Evolutionary conservation across 2,113 vertebrate genomes (phyloP), one percentile per base, ranked within the genome.

Genomic region (Heterotilapia buettikoferi): DNA sequence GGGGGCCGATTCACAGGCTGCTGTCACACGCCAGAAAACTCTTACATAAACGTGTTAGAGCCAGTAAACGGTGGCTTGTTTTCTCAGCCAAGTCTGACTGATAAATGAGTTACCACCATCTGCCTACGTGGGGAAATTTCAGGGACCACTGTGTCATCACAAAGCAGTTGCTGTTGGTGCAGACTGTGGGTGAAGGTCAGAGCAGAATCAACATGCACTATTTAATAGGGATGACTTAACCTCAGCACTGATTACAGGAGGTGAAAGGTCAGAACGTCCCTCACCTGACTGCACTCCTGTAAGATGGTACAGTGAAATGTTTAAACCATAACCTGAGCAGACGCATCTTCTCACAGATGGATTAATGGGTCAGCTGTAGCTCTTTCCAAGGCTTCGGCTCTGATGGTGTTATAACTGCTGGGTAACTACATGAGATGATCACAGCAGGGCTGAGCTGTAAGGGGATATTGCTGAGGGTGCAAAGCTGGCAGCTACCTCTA

Each of bases 11-110:
- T 88, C 38, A 79, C 21, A 36, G 76, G 76, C 66, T 76, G 73
- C 18, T 87, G 84, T 94, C 88, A 88, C 84, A 81, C 78, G 88
- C 71, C 90, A 84, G 76, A 26, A 83, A 24, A 68, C 50, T 83
- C 87, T 95, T 94, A 91, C 82, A 83, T 95, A 94, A 96, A 94
- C 21, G 5, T 84, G 78, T 90, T 82, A 88, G 82, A 82, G 84
- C 63, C 76, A 14, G 18, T 1, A 36, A 56, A 89, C 26, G 50
- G 79, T 78, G 90, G 88, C 87, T 86, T 78, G 85, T 11, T 91
- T 94, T 61, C 56, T 82, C 19, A 52, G 59, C 53, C 68, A 53
- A 31, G 76, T 38, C 43, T 4, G 11, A 29, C 82, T 7, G 71
- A 89, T 84, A 36, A 86, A 89, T 57, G 21, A 83, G 26, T 73